Evolutionary conservation across 2,797 vertebrate genomes (phyloP), one percentile per base, ranked within the genome.

Genomic region (Pelodytes ibericus): DNA sequence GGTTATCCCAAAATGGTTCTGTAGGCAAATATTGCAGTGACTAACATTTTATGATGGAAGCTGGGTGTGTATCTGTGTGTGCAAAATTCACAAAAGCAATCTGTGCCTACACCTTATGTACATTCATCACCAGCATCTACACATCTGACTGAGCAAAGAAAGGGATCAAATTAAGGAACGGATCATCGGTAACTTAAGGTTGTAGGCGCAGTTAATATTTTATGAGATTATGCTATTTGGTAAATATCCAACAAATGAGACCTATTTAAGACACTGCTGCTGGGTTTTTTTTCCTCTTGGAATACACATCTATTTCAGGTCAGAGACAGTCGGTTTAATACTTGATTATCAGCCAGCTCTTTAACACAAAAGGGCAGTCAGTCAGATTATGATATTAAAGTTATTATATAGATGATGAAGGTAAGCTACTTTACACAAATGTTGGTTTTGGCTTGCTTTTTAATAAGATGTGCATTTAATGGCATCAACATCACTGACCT

Each of bases 151-250:
- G 56, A 7, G 11, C 24, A 8, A 27, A 30, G 8, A 4, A 31
- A 61, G 27, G 31, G 16, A 61, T 61, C 58, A 61, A 31, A 61
- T 31, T 30, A 27, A 61, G 31, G 58, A 61, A 30, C 4, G n/a
- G 2, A 61, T 61, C 58, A 61, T 25, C 26, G 56, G 56, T 61
- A 61, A 61, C 29, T n/a, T 30, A 61, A 61, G 58, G 18, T 33
- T 61, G 58, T 61, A 30, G 27, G 31, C 58, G 6, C 16, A 30
- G 3, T 33, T 61, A 61, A 61, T 61, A 61, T 31, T 61, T 61
- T 61, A 61, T 61, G 6, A 61, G 27, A 61, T 27, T 27, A 10
- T 58, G 56, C 56, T 26, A 26, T 61, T 61, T 61, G 58, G 58
- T 24, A 18, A 61, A 33, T 29, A 31, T 61, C 56, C 25, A 58